Evolutionary conservation across 1,140 invertebrate genomes (phyloP), one percentile per base, ranked within the genome.

Genomic region (Drosophila ercepeae): DNA sequence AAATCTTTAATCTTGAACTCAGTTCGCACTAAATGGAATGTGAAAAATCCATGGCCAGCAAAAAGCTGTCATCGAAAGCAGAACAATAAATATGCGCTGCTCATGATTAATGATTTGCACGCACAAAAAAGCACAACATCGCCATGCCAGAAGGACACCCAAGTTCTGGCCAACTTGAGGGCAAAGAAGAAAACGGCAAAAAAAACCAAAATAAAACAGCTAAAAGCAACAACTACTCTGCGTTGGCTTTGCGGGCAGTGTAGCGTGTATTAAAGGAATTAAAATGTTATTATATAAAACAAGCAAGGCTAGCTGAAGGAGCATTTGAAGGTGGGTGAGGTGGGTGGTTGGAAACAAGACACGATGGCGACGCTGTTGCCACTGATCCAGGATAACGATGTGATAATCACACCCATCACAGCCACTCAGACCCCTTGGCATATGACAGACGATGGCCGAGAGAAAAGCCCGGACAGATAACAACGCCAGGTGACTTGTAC

Each of bases 251-350:
- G 54, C 73, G 65, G 73, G 60, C 81, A 86, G 73, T 77, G 81
- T 86, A 77, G 76, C 81, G 82, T 86, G 82, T 88, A 86, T 86
- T 86, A 86, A 88, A 82, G 81, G 81, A 86, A 86, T 86, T 86
- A 86, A 86, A 86, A 86, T 88, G 82, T 88, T 88, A 86, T 86
- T 88, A 86, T 74, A 86, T 74, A 69, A 86, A 81, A 81, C 51
- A 86, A 73, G 76, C 59, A 61, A 46, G 50, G 1, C 6, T 1
- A 29, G 19, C 1, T 11, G 9, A 32, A 18, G 54, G 25, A 18
- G n/a, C 41, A 36, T 13, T 3, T n/a, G n/a, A 34, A 25, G 13
- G 18, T 13, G 29, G n/a, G 4, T 18, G 25, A 23, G 48, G 44
- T 42, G 32, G 14, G 39, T 9, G 14, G 39, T 16, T 4, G 13